Evolutionary conservation across 2,113 vertebrate genomes (phyloP), one percentile per base, ranked within the genome.

Genomic region (Eonycteris spelaea): DNA sequence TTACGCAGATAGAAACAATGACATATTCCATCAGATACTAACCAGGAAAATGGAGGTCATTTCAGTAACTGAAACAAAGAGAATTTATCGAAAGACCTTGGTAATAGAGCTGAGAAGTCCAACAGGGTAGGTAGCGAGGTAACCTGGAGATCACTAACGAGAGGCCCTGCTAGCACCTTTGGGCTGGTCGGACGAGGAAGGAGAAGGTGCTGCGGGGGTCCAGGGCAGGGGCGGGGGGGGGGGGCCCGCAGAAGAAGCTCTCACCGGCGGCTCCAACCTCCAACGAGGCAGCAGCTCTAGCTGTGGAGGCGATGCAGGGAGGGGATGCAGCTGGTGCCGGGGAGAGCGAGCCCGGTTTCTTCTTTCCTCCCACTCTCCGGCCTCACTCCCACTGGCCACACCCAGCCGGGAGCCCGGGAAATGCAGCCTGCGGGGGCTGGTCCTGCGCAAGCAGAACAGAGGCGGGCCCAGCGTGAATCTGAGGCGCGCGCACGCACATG

Each of bases 251-350:
- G 55, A 40, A 61, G 35, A 78, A 43, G 45, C 63, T 24, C 57
- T 24, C 7, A 8, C 18, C 7, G 45, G 26, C 5, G 45, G 45
- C 28, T 71, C 43, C 26, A 13, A 68, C 26, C 28, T 71, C 43
- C 26, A 13, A 68, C 26, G 40, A 48, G 15, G 38, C 51, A 33
- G 45, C 28, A 73, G 51, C n/a, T 28, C 6, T 30, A 35, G 43
- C 67, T 21, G 15, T 2, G 45, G 55, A 79, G 48, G 7, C 1
- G 15, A n/a, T 11, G 10, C 3, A 7, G 30, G 65, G 26, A 53
- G 53, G 26, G 6, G 4, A 24, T 2, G 4, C 6, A 33, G 26
- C 68, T 0, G 1, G 30, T 1, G 55, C 11, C 0, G 1, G 28
- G 40, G 61, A 70, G 65, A 38, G 28, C 7, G 18, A 24, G 35